These are phyloP conservation scores for Galagoides demidoff DNA, from an alignment of 2,797 vertebrate genomes.

Conservation along the genomic window DNA sequence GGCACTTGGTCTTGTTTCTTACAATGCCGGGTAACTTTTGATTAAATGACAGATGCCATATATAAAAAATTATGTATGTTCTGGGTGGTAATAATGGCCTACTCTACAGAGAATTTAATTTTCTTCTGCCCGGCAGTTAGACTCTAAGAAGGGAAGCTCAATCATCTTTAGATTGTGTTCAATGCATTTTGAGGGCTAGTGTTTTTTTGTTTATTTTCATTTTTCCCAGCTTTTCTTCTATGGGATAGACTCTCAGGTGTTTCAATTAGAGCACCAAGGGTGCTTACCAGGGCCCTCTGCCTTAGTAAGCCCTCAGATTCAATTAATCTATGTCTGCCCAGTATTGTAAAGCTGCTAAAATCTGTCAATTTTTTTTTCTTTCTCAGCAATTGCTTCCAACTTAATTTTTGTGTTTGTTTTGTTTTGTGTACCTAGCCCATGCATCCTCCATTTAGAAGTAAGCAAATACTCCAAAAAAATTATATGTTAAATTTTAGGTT, in stretches of 20 bases:
- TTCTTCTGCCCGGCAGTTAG: background rate
- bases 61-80: background rate
- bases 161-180: background rate
- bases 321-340: background rate
- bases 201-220: too few species aligned
- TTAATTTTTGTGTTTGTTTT: background rate
- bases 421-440: background rate
- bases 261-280: background rate
- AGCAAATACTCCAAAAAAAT: background rate
- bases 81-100: background rate
- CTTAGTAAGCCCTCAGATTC: background rate
- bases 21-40: background rate
- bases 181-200: background rate
- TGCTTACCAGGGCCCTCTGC: background rate
- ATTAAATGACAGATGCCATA: background rate
- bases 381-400: background rate
- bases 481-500: background rate
- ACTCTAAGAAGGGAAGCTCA: background rate
- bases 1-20: background rate
- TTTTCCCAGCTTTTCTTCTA: background rate
- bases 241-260: background rate
- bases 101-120: background rate
- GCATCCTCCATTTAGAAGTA: background rate
- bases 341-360: background rate
- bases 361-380: background rate